phyloP scores from a whole-genome alignment of 1,140 invertebrate genomes.

The Diploscapter pachys region DNA sequence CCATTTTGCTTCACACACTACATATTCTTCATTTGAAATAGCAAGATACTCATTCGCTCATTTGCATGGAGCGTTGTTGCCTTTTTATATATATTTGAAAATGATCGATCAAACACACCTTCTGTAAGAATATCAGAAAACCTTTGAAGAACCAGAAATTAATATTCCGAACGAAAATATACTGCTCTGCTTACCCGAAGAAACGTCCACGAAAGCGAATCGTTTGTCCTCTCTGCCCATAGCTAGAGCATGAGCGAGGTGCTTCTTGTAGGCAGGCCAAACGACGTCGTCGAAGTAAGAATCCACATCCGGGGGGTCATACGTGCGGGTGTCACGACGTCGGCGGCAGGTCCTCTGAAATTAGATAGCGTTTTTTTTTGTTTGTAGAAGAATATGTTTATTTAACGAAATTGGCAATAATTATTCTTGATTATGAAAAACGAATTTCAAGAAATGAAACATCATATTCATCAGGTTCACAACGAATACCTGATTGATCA shows the following conservation, averaged over 20 bases:
- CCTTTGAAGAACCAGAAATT: too few species aligned
- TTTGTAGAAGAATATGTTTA: background rate
- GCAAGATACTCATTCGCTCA: too few species aligned
- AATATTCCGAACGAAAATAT: background rate
- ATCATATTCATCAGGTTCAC: background rate
- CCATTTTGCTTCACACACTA: too few species aligned
- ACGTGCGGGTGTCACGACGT: constrained; percentile 12
- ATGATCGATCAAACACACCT: too few species aligned
- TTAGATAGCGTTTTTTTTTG: background rate
- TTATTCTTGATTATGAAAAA: background rate
- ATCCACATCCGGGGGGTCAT: constrained; percentile 36
- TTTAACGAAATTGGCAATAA: background rate
- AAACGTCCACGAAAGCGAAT: constrained; percentile 27
- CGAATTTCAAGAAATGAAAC: background rate
- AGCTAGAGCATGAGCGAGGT: constrained; percentile 26
- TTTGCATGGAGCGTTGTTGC: too few species aligned
- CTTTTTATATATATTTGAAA: too few species aligned
- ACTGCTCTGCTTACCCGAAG: background rate
- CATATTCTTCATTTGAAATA: too few species aligned
- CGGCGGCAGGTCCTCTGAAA: constrained; percentile 29
- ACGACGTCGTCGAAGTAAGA: constrained; percentile 35
- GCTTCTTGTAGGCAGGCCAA: constrained; percentile 38
- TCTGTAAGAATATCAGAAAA: too few species aligned
- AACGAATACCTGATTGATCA: constrained; percentile 24
- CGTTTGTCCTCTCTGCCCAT: constrained; percentile 22